A percentile compares a stretch with the other conserved stretches of the same genome.
These are phyloP conservation scores for Spinus pinus DNA, from an alignment of 2,797 vertebrate species.

Conservation along the genomic window DNA sequence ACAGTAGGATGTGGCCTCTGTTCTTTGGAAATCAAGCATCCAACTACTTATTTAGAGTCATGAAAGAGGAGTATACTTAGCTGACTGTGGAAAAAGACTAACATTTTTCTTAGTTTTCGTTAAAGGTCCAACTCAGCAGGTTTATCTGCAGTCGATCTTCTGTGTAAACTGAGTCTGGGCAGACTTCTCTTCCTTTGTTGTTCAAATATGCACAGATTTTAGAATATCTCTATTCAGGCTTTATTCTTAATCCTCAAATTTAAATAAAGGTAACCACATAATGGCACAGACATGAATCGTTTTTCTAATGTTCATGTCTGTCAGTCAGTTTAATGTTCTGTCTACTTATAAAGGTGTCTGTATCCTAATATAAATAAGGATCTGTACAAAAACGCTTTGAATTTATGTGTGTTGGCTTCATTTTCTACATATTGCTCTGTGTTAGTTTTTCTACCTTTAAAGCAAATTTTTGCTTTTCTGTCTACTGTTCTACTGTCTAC, in stretches of 20 bases:
- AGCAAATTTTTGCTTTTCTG: constrained; percentile 34
- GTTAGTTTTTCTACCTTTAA: constrained; percentile 38
- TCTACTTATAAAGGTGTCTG: constrained; percentile 47
- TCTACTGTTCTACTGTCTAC: background rate
- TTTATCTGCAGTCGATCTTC: background rate
- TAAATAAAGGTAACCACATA: constrained; percentile 19
- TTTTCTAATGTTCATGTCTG: constrained; percentile 27
- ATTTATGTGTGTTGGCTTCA: constrained; percentile 56
- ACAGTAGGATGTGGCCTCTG: background rate
- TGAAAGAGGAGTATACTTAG: background rate
- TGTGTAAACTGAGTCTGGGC: background rate
- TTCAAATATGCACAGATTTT: constrained; percentile 12
- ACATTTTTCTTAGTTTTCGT: constrained; percentile 4
- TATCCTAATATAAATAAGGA: constrained; percentile 50
- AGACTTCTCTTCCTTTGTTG: constrained; percentile 1
- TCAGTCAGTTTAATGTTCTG: constrained; percentile 55
- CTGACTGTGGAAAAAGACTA: background rate
- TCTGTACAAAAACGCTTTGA: constrained; percentile 44
- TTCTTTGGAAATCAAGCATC: background rate
- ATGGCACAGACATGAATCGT: constrained; percentile 4
- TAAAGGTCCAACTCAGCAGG: background rate
- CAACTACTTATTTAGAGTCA: background rate
- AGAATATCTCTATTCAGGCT: background rate
- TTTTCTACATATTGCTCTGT: constrained; percentile 20
- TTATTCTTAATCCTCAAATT: constrained; percentile 21